Conservation (phyloP, 2,888 invertebrate species). For the Phlogophora meticulosa region DNA sequence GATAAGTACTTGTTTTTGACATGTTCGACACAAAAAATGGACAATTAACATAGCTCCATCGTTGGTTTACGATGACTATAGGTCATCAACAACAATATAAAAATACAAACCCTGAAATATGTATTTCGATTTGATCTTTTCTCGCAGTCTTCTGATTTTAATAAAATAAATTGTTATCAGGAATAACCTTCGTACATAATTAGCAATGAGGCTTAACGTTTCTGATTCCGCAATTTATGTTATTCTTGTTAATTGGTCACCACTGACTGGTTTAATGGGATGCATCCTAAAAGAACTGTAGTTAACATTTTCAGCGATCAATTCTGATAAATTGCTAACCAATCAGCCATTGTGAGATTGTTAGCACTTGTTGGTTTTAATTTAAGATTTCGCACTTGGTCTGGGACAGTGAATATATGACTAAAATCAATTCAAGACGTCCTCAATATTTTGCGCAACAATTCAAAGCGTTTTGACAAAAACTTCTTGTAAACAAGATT, state of each 20-base stretch:
- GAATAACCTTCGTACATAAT: slow-evolving; percentile 29
- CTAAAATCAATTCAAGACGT: background rate
- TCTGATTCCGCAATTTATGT: slow-evolving; percentile 33
- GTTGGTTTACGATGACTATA: slow-evolving; percentile 18
- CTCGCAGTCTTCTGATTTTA: slow-evolving; percentile 1
- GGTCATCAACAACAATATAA: slow-evolving; percentile 6
- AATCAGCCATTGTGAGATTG: slow-evolving; percentile 8
- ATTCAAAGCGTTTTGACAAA: slow-evolving; percentile 18
- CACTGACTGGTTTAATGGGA: background rate
- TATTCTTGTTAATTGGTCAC: background rate
- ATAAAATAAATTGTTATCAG: slow-evolving; percentile 36
- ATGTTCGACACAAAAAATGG: slow-evolving; percentile 45
- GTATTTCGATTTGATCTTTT: slow-evolving; percentile 7
- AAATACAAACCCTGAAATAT: slow-evolving; percentile 3
- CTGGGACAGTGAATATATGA: slow-evolving; percentile 5
- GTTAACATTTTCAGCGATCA: background rate
- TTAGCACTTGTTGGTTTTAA: slow-evolving; percentile 25
- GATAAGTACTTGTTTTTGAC: slow-evolving; percentile 43
- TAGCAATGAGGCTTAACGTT: slow-evolving; percentile 19
- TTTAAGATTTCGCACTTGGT: slow-evolving; percentile 9
- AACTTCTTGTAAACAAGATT: slow-evolving; percentile 1
- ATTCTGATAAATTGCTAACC: slow-evolving; percentile 1
- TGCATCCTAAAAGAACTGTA: background rate
- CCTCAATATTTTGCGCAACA: slow-evolving; percentile 12
- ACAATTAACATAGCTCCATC: slow-evolving; percentile 47